Evolutionary conservation across 2,113 vertebrate genomes (phyloP).

Genomic region (Cyprinodon brontotheroides): DNA sequence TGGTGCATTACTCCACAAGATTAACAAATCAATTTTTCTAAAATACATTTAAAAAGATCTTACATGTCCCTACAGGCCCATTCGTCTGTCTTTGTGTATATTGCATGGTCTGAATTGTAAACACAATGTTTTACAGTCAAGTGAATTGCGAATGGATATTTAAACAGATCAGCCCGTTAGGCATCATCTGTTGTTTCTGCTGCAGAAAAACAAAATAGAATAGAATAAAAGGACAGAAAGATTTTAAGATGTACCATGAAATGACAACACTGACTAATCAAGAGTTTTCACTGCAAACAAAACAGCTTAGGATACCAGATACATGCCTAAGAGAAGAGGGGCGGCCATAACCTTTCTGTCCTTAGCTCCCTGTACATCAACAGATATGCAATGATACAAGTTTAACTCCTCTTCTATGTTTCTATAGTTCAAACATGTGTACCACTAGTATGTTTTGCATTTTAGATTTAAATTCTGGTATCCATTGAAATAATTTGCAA

Average conservation of each 20-base stretch:
- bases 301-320: slow-evolving; percentile 4
- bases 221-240: slow-evolving; percentile 6
- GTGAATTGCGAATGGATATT: slow-evolving; percentile 68
- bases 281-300: slow-evolving; percentile 19
- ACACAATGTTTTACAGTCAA: slow-evolving; percentile 37
- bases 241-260: slow-evolving; percentile 1
- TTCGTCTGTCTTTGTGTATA: slow-evolving; percentile 43
- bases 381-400: slow-evolving; percentile 24
- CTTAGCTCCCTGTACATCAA: slow-evolving; percentile 8
- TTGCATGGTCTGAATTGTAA: slow-evolving; percentile 24
- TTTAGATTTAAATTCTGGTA: neutral
- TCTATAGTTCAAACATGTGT: slow-evolving; percentile 1
- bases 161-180: slow-evolving; percentile 44
- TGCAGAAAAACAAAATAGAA: slow-evolving; percentile 23
- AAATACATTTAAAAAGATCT: neutral
- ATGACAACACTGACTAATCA: slow-evolving; percentile 22
- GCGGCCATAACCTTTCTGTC: neutral
- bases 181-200: slow-evolving; percentile 44
- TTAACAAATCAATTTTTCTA: neutral
- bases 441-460: slow-evolving; percentile 14
- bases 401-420: slow-evolving; percentile 11
- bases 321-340: slow-evolving; percentile 5
- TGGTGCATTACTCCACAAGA: neutral
- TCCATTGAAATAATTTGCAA: neutral
- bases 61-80: slow-evolving; percentile 14